Percentiles rank a stretch among this genome's conserved stretches.
Evolutionary conservation across 2,113 vertebrate species (phyloP).

Genomic region (Hucho hucho): DNA sequence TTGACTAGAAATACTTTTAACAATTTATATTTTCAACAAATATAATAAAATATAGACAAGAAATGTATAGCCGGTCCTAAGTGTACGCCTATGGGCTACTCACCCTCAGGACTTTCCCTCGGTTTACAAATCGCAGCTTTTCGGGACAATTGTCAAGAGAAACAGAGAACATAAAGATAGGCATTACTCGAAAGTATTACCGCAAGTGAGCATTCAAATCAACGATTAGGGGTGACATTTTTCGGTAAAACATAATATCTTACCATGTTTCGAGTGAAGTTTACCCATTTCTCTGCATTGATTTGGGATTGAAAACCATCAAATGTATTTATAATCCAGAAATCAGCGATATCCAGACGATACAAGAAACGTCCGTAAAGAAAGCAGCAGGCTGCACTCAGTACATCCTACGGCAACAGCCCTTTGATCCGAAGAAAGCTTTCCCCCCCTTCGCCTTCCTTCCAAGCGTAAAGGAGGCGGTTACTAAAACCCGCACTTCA

Average conservation of each 20-base stretch:
- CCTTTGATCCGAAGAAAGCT: constrained; percentile 55
- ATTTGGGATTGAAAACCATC: constrained; percentile 78
- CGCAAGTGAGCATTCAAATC: constrained; percentile 14
- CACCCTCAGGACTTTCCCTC: constrained; percentile 98
- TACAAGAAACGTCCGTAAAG: constrained; percentile 37
- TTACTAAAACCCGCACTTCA: constrained; percentile 74
- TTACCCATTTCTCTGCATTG: constrained; percentile 95
- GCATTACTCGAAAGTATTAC: constrained; percentile 66
- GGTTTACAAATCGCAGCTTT: constrained; percentile 96
- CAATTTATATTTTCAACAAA: not conserved
- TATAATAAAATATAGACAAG: not conserved
- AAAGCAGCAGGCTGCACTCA: constrained; percentile 27
- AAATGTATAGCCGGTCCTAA: not conserved
- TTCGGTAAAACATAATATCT: constrained; percentile 53
- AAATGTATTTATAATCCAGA: constrained; percentile 79
- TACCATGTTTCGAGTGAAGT: constrained; percentile 99
- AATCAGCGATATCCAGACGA: constrained; percentile 54
- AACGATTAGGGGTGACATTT: not conserved
- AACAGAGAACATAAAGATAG: constrained; percentile 64
- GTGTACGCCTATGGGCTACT: constrained; percentile 40
- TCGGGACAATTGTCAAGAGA: constrained; percentile 37
- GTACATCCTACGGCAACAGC: constrained; percentile 50
- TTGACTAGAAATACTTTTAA: not conserved
- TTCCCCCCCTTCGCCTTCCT: constrained; percentile 36
- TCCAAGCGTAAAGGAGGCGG: constrained; percentile 68